A percentile compares a stretch with the other conserved stretches of the same genome.
phyloP scores from a whole-genome alignment of 2,888 invertebrate species.

The Cheilosia grossa region DNA sequence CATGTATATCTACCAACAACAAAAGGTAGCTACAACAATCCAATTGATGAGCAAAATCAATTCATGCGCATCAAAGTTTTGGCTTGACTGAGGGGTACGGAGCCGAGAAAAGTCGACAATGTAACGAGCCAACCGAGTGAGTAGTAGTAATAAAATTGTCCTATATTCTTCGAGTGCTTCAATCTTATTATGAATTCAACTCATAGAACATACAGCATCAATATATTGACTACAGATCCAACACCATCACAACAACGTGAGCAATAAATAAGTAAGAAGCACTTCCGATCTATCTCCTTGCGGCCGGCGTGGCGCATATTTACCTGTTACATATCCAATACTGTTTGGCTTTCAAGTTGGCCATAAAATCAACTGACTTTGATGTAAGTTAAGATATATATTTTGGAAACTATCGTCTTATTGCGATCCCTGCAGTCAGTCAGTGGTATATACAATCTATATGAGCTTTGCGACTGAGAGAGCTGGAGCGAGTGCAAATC shows the following conservation, averaged over 20 bases:
- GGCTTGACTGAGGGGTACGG: background rate
- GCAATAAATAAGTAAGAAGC: constrained; percentile 54
- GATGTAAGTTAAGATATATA: constrained; percentile 22
- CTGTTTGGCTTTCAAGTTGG: constrained; percentile 12
- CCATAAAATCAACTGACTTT: constrained; percentile 44
- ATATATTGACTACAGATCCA: constrained; percentile 15
- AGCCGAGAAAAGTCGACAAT: constrained; percentile 16
- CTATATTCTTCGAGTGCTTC: constrained; percentile 31
- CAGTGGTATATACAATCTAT: constrained; percentile 1
- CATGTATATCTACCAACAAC: background rate
- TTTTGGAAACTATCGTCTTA: constrained; percentile 19
- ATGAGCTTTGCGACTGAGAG: constrained; percentile 14
- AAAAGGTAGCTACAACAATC: background rate
- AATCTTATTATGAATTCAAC: constrained; percentile 48
- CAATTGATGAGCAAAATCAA: constrained; percentile 48
- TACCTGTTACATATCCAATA: constrained; percentile 45
- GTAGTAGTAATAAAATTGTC: constrained; percentile 54
- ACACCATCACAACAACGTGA: constrained; percentile 16
- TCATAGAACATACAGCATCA: constrained; percentile 1
- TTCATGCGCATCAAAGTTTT: constrained; percentile 8
- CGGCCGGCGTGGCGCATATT: background rate
- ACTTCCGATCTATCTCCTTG: constrained; percentile 7
- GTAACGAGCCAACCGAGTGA: constrained; percentile 5
- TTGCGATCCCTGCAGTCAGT: background rate
- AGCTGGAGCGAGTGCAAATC: constrained; percentile 18